These are phyloP conservation scores for Megaleporinus macrocephalus DNA, from an alignment of 2,113 vertebrate genomes.

Conservation along the genomic window DNA sequence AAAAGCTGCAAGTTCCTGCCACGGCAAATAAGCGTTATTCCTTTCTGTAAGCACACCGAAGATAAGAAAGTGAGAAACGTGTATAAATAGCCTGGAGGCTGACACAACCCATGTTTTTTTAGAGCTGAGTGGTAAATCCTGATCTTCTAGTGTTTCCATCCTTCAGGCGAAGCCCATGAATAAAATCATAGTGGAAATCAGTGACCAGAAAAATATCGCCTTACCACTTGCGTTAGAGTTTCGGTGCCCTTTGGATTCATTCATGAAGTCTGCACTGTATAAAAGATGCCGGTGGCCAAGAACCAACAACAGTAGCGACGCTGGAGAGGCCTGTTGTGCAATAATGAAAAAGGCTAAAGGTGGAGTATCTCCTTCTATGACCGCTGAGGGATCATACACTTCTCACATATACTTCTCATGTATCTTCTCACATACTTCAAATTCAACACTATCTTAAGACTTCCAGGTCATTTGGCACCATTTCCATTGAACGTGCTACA, in stretches of 20 bases:
- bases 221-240: constrained; percentile 39
- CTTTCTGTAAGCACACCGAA: no score
- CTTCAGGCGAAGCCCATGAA: constrained; percentile 42
- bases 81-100: background rate
- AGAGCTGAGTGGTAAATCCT: background rate
- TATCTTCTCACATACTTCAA: no score
- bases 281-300: constrained; percentile 2
- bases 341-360: constrained; percentile 55
- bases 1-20: no score
- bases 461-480: no score
- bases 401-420: no score
- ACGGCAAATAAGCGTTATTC: no score
- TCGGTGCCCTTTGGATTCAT: constrained; percentile 31
- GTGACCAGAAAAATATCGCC: constrained; percentile 42
- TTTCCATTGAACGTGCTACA: no score
- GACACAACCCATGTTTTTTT: background rate
- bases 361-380: constrained; percentile 5
- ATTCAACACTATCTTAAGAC: no score
- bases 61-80: background rate
- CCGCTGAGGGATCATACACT: no score
- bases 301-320: background rate
- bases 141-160: background rate
- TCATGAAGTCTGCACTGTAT: constrained; percentile 39
- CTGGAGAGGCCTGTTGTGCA: constrained; percentile 10
- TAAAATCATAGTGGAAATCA: constrained; percentile 42